Base-by-base conservation (phyloP, 1,140 invertebrate species). In the Drosophila rhopaloa region DNA sequence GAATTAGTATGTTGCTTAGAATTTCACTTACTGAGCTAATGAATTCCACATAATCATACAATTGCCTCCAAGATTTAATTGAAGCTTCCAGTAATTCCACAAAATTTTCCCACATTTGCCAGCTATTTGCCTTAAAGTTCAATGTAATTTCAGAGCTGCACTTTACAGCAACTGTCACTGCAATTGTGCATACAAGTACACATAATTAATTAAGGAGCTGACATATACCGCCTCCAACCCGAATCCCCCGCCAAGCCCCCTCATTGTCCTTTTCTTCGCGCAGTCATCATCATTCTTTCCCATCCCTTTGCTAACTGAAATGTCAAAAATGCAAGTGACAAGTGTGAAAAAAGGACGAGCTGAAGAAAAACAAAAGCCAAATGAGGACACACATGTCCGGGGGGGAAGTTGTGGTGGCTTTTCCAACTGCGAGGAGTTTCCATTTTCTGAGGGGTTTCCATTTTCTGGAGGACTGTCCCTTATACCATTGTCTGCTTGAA, bases 261-360 rank as follows among this genome's bases (percentile, higher is more conserved):
- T 24, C 43, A 62, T 41, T 53, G 56, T 68, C 62, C 56, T 63
- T 43, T 62, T 66, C 35, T 37, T 54, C 41, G 47, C 56, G 62
- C 44, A 51, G 50, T 47, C 47, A 54, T 76, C 73, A 76, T 76
- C 61, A 55, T 60, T 29, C 43, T 43, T 47, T 43, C 14, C 41
- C 55, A 10, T 29, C 41, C 61, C 68, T 48, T 77, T 79, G 75
- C 79, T 88, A 86, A 88, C 83, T 83, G 83, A 88, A 86, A 86
- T 86, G 83, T 86, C 83, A 88, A 86, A 86, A 86, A 88, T 86
- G 83, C 84, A 88, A 83, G 83, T 86, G 83, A 86, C 83, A 86
- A 86, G 83, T 86, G 83, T 86, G 83, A 86, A 88, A 86, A 86
- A 86, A 86, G 83, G 83, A 86, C 80, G 67, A 86, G 59, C 79